Conservation (phyloP, 92 coral and sea anemone species). For the Phenganax stokvisi region DNA sequence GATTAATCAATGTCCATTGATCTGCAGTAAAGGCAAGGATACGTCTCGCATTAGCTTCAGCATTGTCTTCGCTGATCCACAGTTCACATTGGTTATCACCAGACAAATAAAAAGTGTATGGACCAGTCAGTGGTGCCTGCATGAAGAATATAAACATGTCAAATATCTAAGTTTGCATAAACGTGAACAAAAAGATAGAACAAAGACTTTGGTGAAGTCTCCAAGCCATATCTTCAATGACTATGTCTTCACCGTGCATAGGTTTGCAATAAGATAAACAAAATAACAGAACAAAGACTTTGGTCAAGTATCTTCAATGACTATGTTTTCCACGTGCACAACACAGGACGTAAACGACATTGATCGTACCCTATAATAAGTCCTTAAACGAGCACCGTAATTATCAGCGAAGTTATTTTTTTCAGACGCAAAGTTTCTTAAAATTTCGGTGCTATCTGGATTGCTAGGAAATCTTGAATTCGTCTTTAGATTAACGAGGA, state of each 20-base stretch:
- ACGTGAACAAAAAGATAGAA: too few species aligned
- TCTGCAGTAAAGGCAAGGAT: conserved; percentile 42
- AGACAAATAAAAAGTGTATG: conserved; percentile 53
- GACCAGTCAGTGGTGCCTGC: conserved; percentile 59
- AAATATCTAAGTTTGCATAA: not conserved
- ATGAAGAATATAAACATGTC: not conserved
- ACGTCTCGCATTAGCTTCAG: conserved; percentile 31
- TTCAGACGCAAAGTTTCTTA: conserved; percentile 37
- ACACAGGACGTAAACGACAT: not conserved
- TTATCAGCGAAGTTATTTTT: conserved; percentile 38
- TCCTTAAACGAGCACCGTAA: conserved; percentile 54
- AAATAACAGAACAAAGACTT: not conserved
- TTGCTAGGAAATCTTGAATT: conserved; percentile 39
- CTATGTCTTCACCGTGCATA: not conserved
- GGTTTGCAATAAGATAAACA: not conserved
- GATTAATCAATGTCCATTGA: conserved; percentile 23
- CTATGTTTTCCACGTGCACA: too few species aligned
- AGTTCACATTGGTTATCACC: conserved; percentile 58
- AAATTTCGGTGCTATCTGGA: conserved; percentile 39
- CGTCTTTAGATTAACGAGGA: conserved; percentile 47
- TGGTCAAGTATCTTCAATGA: too few species aligned
- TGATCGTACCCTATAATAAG: conserved; percentile 55
- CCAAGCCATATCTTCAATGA: too few species aligned
- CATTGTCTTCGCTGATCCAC: conserved; percentile 52
- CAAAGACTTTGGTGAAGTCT: too few species aligned